Evolutionary conservation across 2,888 invertebrate genomes (phyloP).

Genomic region (Caenorhabditis zanzibari): DNA sequence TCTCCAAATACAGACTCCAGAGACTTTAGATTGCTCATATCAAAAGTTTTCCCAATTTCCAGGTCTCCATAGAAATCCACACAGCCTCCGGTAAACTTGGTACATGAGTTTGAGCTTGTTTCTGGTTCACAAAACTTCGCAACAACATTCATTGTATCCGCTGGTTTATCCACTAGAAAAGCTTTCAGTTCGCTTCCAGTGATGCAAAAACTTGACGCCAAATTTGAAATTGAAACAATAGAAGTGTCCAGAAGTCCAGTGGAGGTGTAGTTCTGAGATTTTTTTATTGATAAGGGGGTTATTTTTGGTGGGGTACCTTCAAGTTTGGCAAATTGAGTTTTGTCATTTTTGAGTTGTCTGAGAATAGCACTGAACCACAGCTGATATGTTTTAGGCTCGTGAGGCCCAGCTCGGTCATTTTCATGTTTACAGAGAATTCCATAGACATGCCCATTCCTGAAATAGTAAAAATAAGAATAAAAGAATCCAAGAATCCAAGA

Average conservation of each 20-base stretch:
- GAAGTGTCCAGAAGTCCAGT: not conserved
- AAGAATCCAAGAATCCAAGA: no score
- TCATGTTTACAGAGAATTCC: not conserved
- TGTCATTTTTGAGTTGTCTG: not conserved
- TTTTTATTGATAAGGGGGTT: not conserved
- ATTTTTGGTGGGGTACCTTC: not conserved
- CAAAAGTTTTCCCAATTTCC: constrained; percentile 11
- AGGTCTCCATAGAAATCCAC: constrained; percentile 26
- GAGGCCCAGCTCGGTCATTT: constrained; percentile 28
- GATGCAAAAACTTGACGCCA: constrained; percentile 20
- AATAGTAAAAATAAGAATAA: no score
- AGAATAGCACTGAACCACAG: not conserved
- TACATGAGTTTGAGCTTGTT: not conserved
- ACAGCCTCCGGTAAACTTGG: constrained; percentile 2
- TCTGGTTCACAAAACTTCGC: not conserved
- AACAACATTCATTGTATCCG: not conserved
- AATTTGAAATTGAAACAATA: not conserved
- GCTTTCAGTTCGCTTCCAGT: constrained; percentile 14
- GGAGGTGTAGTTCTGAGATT: not conserved
- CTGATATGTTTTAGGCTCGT: not conserved
- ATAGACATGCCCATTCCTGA: not conserved
- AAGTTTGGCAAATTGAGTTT: constrained; percentile 25
- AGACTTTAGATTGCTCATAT: constrained; percentile 16
- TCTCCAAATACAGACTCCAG: constrained; percentile 24
- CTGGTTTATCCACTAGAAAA: not conserved